Conservation (phyloP, 2,888 invertebrate genomes). For the Ornithoptera priamus region DNA sequence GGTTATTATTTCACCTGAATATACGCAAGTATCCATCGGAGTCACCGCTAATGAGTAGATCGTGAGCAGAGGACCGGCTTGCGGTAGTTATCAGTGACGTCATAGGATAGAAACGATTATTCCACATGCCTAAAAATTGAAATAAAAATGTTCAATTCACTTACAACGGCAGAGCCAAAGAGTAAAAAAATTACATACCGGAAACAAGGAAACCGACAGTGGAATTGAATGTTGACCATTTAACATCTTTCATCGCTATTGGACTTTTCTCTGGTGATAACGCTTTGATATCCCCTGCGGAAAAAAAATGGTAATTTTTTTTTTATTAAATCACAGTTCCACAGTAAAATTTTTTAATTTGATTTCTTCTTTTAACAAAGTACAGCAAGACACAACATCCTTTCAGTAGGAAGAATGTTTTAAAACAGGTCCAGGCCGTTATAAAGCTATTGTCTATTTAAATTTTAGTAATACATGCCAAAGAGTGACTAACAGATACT, state of each 20-base stretch:
- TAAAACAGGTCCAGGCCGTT: too few relatives aligned
- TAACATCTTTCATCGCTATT: conserved; percentile 93
- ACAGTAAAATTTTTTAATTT: too few relatives aligned
- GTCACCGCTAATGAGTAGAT: conserved; percentile 91
- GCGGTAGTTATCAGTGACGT: conserved; percentile 90
- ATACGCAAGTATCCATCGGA: conserved; percentile 93
- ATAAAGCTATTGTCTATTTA: too few relatives aligned
- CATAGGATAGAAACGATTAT: conserved; percentile 92
- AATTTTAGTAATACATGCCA: background rate
- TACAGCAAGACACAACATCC: too few relatives aligned
- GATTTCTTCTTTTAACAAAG: too few relatives aligned
- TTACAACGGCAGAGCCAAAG: background rate
- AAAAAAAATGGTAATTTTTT: conserved; percentile 33
- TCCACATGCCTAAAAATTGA: conserved; percentile 87
- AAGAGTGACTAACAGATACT: conserved; percentile 53
- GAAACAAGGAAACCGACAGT: conserved; percentile 93
- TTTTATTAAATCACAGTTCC: too few relatives aligned
- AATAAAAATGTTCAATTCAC: conserved; percentile 1
- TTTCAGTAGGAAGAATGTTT: too few relatives aligned
- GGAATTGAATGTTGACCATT: conserved; percentile 93
- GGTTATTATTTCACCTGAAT: conserved; percentile 80
- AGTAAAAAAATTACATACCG: conserved; percentile 71
- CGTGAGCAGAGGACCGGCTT: conserved; percentile 90
- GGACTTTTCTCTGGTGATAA: conserved; percentile 93
- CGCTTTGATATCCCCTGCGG: conserved; percentile 93